Evolutionary conservation across 2,888 invertebrate species (phyloP), one percentile per base, ranked within the genome.

Genomic region (Cheilosia vulpina): DNA sequence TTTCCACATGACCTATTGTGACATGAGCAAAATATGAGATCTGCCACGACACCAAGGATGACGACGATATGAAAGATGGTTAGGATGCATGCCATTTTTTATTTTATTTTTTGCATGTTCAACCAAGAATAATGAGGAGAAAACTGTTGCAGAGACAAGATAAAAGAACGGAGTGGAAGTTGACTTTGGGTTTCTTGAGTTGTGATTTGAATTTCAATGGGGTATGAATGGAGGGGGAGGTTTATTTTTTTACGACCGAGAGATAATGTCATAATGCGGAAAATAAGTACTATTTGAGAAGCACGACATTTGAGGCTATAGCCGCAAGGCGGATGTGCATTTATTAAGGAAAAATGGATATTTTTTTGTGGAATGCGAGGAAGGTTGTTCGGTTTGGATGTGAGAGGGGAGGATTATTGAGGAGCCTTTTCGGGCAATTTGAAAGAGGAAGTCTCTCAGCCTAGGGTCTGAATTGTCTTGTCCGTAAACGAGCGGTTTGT

Each of bases 1-100:
- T 80, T 80, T 80, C 73, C 17, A 45, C 73, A 73, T 68, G 80
- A 80, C 80, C 66, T 73, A 53, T 47, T 73, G 66, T 73, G 68
- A 73, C 80, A 68, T 73, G 17, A 58, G 52, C 5, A 52, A 72
- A 72, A 72, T 55, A 69, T 68, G 76, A 68, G 43, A 68, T 68
- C 66, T 27, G n/a, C 17, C 3, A 19, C 19, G 19, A 19, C 41
- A n/a, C 63, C 7, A 31, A 13, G 13, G 13, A 38, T 13, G 19
- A 19, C 27, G 19, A 73, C 7, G 43, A 27, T 2, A 11, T n/a
- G 19, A n/a, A 19, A 43, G 19, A 34, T 21, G n/a, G 11, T 19
- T 19, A 52, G 65, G n/a, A 66, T 66, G 43, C 38, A 45, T 38
- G 21, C 5, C 11, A 9, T 21, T 13, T 45, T n/a, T 24, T 24